Evolutionary conservation across 2,888 invertebrate species (phyloP), one percentile per base, ranked within the genome.

Genomic region (Chrysolina americana): DNA sequence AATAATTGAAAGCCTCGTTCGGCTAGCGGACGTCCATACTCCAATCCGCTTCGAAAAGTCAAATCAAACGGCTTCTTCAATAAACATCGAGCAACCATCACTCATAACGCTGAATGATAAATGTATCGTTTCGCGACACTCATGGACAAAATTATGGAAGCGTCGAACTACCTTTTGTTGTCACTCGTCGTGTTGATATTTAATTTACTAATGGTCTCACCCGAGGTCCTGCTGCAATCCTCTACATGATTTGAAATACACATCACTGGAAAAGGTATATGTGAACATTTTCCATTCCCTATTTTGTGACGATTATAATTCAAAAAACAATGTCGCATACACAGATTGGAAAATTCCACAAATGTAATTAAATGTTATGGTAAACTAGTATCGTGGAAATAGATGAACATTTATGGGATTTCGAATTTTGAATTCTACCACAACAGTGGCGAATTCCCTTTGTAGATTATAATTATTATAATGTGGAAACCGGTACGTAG

Each of bases 181-280:
- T 36, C 59, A 28, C 59, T 59, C n/a, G 15, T 1, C 28, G 36
- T 28, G 36, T 59, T 36, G 36, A 59, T 59, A 59, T 59, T 59
- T 59, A 59, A 59, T 59, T 59, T 36, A 9, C 59, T 59, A 59
- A 59, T 59, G 59, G 36, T 6, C 2, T 59, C 6, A 15, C n/a
- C 59, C 2, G 59, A n/a, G 36, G 36, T 11, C 8, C 8, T 59
- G n/a, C 8, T 59, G n/a, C 23, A 59, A 53, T 19, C 53, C 53
- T 5, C 15, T 28, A 59, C 13, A n/a, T 59, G 59, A 28, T 59
- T 23, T 36, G 9, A 59, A 59, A 19, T 36, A 4, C 36, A 36
- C 59, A 59, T 59, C n/a, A 36, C 10, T 36, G 6, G 36, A 36
- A 36, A 36, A 36, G 36, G 36, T 17, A 36, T 10, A n/a, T 36